These are phyloP conservation scores for Ctenomys sociabilis DNA, from an alignment of 2,113 vertebrate genomes.

Conservation along the genomic window DNA sequence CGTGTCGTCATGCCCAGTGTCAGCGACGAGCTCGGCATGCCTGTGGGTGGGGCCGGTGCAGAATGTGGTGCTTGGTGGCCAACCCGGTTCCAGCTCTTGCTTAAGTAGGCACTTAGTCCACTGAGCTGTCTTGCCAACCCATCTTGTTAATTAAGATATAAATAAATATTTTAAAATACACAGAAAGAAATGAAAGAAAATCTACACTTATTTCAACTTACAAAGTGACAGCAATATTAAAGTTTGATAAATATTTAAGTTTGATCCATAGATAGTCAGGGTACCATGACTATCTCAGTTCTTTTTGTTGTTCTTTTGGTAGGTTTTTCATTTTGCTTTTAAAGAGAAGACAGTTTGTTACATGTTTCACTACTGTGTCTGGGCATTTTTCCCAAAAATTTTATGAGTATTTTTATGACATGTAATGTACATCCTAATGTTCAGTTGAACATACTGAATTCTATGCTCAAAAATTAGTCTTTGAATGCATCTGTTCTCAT, in stretches of 20 bases:
- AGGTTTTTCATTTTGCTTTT: neutral
- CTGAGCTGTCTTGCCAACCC: too few relatives aligned
- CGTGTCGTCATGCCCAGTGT: too few relatives aligned
- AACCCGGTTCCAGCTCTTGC: too few relatives aligned
- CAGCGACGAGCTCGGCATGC: too few relatives aligned
- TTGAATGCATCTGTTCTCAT: neutral
- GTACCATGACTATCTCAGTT: neutral
- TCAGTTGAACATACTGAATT: slow-evolving; percentile 33
- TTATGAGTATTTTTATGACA: slow-evolving; percentile 54
- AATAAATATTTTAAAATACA: slow-evolving; percentile 6
- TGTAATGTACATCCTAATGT: neutral
- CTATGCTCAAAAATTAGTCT: slow-evolving; percentile 36
- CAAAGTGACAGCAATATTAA: slow-evolving; percentile 35
- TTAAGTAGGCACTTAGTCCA: too few relatives aligned
- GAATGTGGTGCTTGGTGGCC: too few relatives aligned
- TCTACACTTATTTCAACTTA: neutral
- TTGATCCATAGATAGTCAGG: neutral
- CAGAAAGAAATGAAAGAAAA: neutral
- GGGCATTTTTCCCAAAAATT: slow-evolving; percentile 53
- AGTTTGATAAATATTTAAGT: neutral
- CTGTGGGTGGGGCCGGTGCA: too few relatives aligned
- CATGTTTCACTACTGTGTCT: slow-evolving; percentile 53
- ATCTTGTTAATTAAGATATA: neutral
- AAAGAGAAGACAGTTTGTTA: slow-evolving; percentile 54
- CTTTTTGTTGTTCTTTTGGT: neutral